Evolutionary conservation across 35 echinoderm and acorn worm species (phyloP).

Genomic region (Acanthaster planci): DNA sequence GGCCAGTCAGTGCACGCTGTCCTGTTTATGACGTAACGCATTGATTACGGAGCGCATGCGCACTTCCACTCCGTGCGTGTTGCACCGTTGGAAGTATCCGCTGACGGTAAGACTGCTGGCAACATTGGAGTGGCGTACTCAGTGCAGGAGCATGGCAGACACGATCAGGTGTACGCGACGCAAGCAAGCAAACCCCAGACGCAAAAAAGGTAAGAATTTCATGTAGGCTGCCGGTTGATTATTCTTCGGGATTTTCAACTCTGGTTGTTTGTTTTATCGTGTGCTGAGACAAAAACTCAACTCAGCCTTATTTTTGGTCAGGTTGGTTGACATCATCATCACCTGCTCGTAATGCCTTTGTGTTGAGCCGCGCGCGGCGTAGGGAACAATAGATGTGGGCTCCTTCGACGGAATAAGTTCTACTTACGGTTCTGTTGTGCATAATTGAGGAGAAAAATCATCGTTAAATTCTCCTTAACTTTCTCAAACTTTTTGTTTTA

Average conservation of each 20-base stretch:
- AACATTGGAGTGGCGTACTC: conserved; percentile 9
- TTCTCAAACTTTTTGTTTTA: too few species aligned
- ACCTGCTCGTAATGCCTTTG: conserved; percentile 8
- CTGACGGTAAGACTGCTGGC: not conserved
- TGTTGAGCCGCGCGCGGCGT: not conserved
- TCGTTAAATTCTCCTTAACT: too few species aligned
- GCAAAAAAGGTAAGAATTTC: conserved; percentile 30
- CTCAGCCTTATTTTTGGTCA: too few species aligned
- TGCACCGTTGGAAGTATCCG: not conserved
- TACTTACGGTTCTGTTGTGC: too few species aligned
- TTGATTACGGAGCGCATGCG: conserved; percentile 18
- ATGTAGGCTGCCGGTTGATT: not conserved
- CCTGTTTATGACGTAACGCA: conserved; percentile 31
- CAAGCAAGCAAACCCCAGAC: conserved; percentile 28
- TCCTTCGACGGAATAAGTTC: not conserved
- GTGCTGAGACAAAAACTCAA: too few species aligned
- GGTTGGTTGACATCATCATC: not conserved
- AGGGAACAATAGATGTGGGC: not conserved
- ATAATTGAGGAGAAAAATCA: too few species aligned
- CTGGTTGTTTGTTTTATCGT: too few species aligned
- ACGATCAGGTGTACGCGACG: conserved; percentile 30
- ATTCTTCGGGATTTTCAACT: too few species aligned
- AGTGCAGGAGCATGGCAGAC: conserved; percentile 24
- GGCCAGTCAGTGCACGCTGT: conserved; percentile 13
- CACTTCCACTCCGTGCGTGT: not conserved